A percentile compares a stretch with the other conserved stretches of the same genome.
phyloP scores from a whole-genome alignment of 2,888 invertebrate genomes.

The Sinohyriopsis cumingii region DNA sequence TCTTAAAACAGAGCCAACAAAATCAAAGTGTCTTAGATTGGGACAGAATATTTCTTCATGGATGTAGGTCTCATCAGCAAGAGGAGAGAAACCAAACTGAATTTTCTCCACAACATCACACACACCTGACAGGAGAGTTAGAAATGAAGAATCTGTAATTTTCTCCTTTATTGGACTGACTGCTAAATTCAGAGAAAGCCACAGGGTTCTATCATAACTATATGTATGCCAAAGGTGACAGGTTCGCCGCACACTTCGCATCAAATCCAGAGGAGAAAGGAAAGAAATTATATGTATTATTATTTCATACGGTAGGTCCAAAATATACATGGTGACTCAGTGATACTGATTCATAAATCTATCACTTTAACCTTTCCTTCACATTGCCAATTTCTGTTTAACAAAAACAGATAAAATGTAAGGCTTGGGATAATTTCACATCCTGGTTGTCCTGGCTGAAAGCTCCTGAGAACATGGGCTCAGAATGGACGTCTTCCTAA shows the following conservation, averaged over 20 bases:
- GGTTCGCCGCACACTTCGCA: constrained; percentile 25
- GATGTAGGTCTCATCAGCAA: constrained; percentile 19
- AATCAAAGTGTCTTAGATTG: constrained; percentile 25
- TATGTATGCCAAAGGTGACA: constrained; percentile 39
- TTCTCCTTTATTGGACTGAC: constrained; percentile 14
- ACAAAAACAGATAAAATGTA: no score
- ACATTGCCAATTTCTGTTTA: no score
- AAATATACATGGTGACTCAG: constrained; percentile 19
- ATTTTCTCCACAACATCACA: constrained; percentile 32
- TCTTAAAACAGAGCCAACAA: constrained; percentile 5
- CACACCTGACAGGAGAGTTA: constrained; percentile 21
- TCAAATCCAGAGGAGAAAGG: constrained; percentile 27
- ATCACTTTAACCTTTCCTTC: no score
- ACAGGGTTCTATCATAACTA: constrained; percentile 32
- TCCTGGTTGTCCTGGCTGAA: no score
- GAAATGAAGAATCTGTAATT: constrained; percentile 25
- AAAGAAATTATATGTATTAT: constrained; percentile 36
- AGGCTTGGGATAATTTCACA: no score
- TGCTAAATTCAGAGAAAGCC: constrained; percentile 29
- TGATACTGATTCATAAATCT: not conserved
- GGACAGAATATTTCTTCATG: constrained; percentile 34
- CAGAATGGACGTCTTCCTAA: no score
- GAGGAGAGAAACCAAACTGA: constrained; percentile 20
- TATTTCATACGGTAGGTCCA: constrained; percentile 34
- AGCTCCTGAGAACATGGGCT: no score